Percentiles rank a stretch among this genome's conserved stretches.
Conservation (phyloP, 2,797 vertebrate genomes). For the Neosilurus hyrtlii region DNA sequence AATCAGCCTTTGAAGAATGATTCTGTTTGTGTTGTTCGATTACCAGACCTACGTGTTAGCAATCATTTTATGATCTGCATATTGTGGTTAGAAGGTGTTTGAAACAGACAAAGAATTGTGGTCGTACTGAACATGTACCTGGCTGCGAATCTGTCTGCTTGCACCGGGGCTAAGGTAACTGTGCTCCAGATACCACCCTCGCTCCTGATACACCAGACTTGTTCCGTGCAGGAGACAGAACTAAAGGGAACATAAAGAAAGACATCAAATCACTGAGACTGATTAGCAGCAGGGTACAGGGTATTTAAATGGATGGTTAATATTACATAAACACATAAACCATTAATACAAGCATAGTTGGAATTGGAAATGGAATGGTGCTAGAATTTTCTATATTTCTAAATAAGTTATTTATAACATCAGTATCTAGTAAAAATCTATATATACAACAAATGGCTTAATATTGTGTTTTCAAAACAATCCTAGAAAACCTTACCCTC, state of each 20-base stretch:
- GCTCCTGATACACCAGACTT: conserved; percentile 67
- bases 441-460: background rate
- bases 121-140: conserved; percentile 54
- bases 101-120: background rate
- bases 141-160: conserved; percentile 62
- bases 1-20: background rate
- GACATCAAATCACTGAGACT: background rate
- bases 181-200: conserved; percentile 69
- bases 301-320: background rate
- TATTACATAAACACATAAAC: background rate
- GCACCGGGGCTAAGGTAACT: conserved; percentile 59
- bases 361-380: background rate
- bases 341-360: background rate
- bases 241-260: conserved; percentile 44
- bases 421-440: too few species aligned
- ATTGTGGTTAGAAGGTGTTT: background rate
- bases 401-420: too few species aligned
- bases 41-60: background rate
- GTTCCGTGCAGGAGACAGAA: conserved; percentile 70
- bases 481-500: background rate
- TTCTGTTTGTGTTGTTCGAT: background rate
- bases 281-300: background rate
- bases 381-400: too few species aligned
- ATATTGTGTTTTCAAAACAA: background rate
- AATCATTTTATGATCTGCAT: background rate